Evolutionary conservation across 2,113 vertebrate genomes (phyloP).

Genomic region (Pagrus major): DNA sequence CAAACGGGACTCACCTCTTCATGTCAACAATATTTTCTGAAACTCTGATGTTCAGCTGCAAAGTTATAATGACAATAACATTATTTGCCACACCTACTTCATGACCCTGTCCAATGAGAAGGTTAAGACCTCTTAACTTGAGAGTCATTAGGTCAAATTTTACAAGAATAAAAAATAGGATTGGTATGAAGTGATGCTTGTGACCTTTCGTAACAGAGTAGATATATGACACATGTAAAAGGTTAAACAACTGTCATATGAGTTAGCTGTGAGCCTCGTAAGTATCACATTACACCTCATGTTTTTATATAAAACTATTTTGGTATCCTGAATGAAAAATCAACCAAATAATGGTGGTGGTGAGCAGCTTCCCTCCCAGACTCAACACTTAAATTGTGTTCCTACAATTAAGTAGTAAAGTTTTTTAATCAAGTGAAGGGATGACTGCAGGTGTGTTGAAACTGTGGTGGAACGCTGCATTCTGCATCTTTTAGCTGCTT

Average conservation of each 20-base stretch:
- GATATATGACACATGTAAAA: constrained; percentile 12
- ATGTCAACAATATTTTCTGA: constrained; percentile 13
- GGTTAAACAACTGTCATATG: constrained; percentile 20
- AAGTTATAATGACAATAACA: constrained; percentile 42
- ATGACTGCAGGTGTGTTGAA: not conserved
- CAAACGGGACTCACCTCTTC: constrained; percentile 47
- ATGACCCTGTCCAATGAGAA: constrained; percentile 42
- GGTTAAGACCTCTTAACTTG: constrained; percentile 29
- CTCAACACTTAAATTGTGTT: not conserved
- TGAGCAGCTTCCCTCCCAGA: not conserved
- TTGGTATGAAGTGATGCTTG: constrained; percentile 32
- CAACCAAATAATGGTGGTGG: too few species aligned
- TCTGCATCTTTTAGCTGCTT: not conserved
- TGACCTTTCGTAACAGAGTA: constrained; percentile 31
- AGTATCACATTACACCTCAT: constrained; percentile 1
- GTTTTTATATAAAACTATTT: not conserved
- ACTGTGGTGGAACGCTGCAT: not conserved
- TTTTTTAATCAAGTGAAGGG: not conserved
- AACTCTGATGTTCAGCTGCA: constrained; percentile 28
- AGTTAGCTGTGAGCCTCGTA: constrained; percentile 40
- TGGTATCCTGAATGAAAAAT: not conserved
- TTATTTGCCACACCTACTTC: constrained; percentile 39
- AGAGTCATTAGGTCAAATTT: constrained; percentile 65
- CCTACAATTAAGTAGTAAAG: not conserved
- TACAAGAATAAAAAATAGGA: constrained; percentile 68